Evolutionary conservation across 2,888 invertebrate genomes (phyloP).

Genomic region (Drosophila ustulata): DNA sequence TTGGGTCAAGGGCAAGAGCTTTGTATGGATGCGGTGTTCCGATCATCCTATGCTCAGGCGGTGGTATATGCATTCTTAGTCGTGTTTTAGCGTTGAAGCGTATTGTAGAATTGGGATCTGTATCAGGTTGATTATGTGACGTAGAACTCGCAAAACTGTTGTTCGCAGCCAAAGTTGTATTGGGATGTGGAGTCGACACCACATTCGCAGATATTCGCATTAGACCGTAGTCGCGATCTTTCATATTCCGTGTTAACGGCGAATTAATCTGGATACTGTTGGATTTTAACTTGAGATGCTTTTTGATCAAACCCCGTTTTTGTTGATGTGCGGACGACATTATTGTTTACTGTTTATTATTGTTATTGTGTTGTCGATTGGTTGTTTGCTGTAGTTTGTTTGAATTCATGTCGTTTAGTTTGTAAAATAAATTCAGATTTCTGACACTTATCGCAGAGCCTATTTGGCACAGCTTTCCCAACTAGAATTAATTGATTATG

Average conservation of each 20-base stretch:
- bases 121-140: not conserved
- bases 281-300: too few species aligned
- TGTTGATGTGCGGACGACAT: too few species aligned
- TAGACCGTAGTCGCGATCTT: conserved; percentile 2
- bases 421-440: too few species aligned
- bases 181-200: conserved; percentile 7
- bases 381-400: conserved; percentile 4
- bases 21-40: conserved; percentile 34
- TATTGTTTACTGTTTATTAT: too few species aligned
- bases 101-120: not conserved
- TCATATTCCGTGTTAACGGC: not conserved
- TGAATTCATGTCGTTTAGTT: not conserved
- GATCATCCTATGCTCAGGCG: not conserved
- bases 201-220: conserved; percentile 3
- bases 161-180: not conserved
- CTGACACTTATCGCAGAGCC: conserved; percentile 14
- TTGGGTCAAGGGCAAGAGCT: conserved; percentile 22
- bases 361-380: too few species aligned
- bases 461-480: not conserved
- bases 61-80: not conserved
- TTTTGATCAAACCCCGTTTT: too few species aligned
- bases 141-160: not conserved
- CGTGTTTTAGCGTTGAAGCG: not conserved
- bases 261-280: too few species aligned
- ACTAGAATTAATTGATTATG: too few species aligned